These are phyloP conservation scores for Neotoma lepida DNA, from an alignment of 2,113 vertebrate species.

Conservation along the genomic window DNA sequence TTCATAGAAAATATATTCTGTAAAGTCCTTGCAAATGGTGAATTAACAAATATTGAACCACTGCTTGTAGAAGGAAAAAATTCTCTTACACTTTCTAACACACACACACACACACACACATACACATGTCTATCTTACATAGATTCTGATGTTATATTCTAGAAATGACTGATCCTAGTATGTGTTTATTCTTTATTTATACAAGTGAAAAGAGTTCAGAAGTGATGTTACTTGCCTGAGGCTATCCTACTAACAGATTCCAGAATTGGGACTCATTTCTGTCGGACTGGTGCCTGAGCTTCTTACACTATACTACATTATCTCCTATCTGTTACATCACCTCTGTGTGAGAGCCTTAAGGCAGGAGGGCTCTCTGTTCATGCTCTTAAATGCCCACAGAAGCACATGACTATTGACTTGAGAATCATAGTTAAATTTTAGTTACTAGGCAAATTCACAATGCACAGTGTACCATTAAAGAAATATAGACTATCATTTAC, in stretches of 20 bases:
- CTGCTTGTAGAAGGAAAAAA: neutral
- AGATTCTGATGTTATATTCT: neutral
- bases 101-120: neutral
- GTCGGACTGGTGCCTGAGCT: neutral
- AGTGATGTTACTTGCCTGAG: neutral
- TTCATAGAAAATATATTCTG: neutral
- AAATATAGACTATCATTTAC: neutral
- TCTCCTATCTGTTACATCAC: neutral
- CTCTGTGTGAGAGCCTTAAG: neutral
- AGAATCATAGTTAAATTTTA: neutral
- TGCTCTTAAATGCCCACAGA: neutral
- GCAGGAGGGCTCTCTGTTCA: neutral
- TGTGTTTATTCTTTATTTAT: neutral
- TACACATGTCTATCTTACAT: neutral
- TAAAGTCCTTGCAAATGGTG: neutral
- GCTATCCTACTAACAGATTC: neutral
- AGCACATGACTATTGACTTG: neutral
- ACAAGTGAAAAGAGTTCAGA: neutral
- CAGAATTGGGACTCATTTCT: neutral
- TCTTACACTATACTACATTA: neutral
- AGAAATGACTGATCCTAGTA: neutral
- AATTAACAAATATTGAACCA: neutral
- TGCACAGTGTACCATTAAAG: neutral
- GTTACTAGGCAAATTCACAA: neutral
- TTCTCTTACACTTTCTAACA: neutral